Base-by-base conservation (phyloP, 2,888 invertebrate species). In the Zele albiditarsus region DNA sequence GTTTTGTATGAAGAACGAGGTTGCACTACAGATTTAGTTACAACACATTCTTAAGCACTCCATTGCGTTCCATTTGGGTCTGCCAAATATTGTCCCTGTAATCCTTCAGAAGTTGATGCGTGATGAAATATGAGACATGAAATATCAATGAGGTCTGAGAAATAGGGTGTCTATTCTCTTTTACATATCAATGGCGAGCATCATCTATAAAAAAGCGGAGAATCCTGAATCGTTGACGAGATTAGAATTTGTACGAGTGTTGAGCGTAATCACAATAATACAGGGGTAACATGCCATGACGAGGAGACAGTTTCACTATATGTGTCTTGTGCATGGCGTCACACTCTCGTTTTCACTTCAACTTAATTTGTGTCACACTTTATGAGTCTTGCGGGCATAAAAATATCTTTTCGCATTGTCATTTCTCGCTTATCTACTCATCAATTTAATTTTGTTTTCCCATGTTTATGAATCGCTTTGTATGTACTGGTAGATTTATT, bases 301-400 rank as follows among this genome's bases (percentile, higher is more conserved):
- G 62, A 62, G 27, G 49, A 60, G 71, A 53, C 53, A 71, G 23
- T 82, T 83, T 82, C 77, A 80, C 80, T 82, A 80, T 75, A 80
- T 79, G 82, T 77, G 83, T 53, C 20, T n/a, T n/a, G n/a, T n/a
- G 20, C 20, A 8, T 53, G 53, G 4, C 20, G 6, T 53, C 23
- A 82, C 83, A 85, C 84, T 85, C 80, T 85, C 83, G 81, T 86
- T 86, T 86, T 86, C 85, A 83, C 85, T 81, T 71, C 72, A 75
- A 69, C 80, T 53, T 78, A 81, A 80, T 82, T 82, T 79, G 77
- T 78, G 84, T 85, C 81, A 85, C 83, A 85, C 82, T 80, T 71
- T 23, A 74, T 80, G 80, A 79, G 31, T 82, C 65, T 83, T 83
- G n/a, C 23, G 20, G 84, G 83, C 82, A 81, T 82, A 83, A 81